Evolutionary conservation across 2,888 invertebrate genomes (phyloP).

Genomic region (Pseudanteris insignis): DNA sequence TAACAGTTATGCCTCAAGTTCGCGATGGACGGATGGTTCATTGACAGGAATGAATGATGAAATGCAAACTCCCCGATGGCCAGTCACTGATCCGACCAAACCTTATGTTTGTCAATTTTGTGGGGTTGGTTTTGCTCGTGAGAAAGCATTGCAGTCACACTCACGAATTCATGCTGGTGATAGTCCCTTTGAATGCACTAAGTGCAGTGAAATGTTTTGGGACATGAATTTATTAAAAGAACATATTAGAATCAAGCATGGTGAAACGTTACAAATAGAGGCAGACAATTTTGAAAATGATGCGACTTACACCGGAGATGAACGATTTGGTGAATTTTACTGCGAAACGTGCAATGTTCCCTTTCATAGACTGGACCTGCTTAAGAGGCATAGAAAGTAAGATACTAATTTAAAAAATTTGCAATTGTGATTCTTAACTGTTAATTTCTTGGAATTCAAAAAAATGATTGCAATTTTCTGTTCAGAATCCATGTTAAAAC

Average conservation of each 20-base stretch:
- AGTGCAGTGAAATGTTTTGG: slow-evolving; percentile 87
- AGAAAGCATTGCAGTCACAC: slow-evolving; percentile 83
- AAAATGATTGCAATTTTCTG: slow-evolving; percentile 16
- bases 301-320: slow-evolving; percentile 70
- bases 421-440: background rate
- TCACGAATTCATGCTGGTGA: slow-evolving; percentile 81
- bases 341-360: slow-evolving; percentile 83
- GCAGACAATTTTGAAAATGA: slow-evolving; percentile 68
- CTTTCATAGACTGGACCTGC: slow-evolving; percentile 79
- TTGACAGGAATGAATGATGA: slow-evolving; percentile 45
- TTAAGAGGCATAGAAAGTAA: slow-evolving; percentile 75
- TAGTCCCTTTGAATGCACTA: slow-evolving; percentile 81
- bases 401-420: too few species aligned
- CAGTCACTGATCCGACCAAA: slow-evolving; percentile 75
- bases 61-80: slow-evolving; percentile 65
- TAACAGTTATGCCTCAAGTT: slow-evolving; percentile 66
- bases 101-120: slow-evolving; percentile 84
- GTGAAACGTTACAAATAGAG: slow-evolving; percentile 54
- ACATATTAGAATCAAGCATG: slow-evolving; percentile 72
- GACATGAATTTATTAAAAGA: slow-evolving; percentile 71
- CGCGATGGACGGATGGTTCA: slow-evolving; percentile 63
- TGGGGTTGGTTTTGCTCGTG: slow-evolving; percentile 81
- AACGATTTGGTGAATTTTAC: slow-evolving; percentile 71
- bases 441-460: too few species aligned
- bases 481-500: slow-evolving; percentile 63